Evolutionary conservation across 2,888 invertebrate species (phyloP), one percentile per base, ranked within the genome.

Genomic region (Eupithecia vulgata): DNA sequence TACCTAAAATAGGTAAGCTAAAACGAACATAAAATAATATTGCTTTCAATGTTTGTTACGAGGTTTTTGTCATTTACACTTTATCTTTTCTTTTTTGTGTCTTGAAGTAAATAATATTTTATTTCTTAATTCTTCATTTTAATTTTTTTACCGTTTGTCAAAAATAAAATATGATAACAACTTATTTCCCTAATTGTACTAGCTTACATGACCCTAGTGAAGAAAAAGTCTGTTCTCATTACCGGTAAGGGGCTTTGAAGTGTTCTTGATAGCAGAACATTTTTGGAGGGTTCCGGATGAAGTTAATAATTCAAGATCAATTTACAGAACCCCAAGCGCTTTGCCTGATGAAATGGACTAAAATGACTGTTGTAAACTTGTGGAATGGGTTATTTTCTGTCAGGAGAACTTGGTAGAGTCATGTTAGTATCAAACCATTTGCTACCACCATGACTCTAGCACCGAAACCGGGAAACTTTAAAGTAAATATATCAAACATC

Each of bases 161-260:
- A 17, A 34, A 61, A 35, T 57, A 5, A 57, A 57, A 52, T n/a
- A 48, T 13, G 35, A 21, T 35, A 35, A 5, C 57, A 34, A 69
- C 21, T 70, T 67, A 13, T 67, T 30, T 12, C 25, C 21, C 37
- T 30, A 37, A 74, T 35, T 30, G 65, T 68, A 64, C 64, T 6
- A 34, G 35, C 59, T 35, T 35, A 42, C 34, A 61, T 72, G 35
- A 67, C 57, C 52, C 62, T 67, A 67, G 69, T 62, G 59, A 67
- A 70, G 68, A 65, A 72, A 71, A 73, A 76, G 70, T 73, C 68
- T 68, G 48, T 73, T 59, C 70, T 79, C 75, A 79, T 79, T 79
- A 78, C 61, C 17, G 15, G 65, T 76, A 76, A 75, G 75, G 70
- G 66, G 35, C 57, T 73, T 65, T n/a, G 75, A 75, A 76, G 78